Conservation (phyloP, 2,113 vertebrate genomes). For the Leucopsar rothschildi region DNA sequence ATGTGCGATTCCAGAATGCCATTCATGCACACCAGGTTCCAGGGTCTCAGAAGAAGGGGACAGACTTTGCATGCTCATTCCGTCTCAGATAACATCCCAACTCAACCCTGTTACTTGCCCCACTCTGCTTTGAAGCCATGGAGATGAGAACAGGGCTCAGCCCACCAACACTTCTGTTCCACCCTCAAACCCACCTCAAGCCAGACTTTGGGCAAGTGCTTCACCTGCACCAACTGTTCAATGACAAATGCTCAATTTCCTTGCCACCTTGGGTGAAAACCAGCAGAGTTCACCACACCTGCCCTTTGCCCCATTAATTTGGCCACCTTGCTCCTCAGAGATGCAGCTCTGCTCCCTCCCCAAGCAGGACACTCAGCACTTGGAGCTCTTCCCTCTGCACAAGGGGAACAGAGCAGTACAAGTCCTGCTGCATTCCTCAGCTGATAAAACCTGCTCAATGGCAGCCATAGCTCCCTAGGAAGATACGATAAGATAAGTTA, state of each 20-base stretch:
- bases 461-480: background rate
- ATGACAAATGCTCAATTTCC: background rate
- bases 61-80: background rate
- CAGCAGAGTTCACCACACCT: background rate
- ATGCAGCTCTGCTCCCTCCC: background rate
- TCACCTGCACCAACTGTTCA: background rate
- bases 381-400: background rate
- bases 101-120: background rate
- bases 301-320: background rate
- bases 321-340: fast-evolving
- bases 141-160: background rate
- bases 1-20: background rate
- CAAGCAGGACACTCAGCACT: background rate
- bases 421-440: slow-evolving; percentile 50
- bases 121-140: background rate
- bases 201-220: background rate
- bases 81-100: background rate
- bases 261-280: background rate
- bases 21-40: fast-evolving
- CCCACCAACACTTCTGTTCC: background rate
- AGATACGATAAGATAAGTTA: background rate
- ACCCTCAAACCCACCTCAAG: background rate
- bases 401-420: background rate
- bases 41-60: background rate
- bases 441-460: slow-evolving; percentile 15